These are phyloP conservation scores for Alectoris magna DNA, from an alignment of 2,797 vertebrate species.

Conservation along the genomic window DNA sequence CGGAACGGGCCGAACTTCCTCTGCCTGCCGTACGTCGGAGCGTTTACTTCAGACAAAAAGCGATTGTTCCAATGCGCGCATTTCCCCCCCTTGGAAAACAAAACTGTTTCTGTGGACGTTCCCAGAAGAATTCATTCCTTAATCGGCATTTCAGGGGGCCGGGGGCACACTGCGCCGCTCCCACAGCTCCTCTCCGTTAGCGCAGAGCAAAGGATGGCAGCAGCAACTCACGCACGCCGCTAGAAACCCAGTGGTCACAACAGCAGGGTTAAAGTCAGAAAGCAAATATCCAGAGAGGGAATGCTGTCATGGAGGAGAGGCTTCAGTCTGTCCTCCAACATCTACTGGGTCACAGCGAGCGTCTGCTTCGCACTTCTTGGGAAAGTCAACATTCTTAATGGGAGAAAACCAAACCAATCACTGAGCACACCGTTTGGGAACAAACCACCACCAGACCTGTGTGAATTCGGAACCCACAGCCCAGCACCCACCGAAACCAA, in stretches of 20 bases:
- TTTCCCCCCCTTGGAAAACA: neutral
- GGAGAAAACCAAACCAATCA: neutral
- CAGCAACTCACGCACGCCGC: too few species aligned
- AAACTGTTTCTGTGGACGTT: neutral
- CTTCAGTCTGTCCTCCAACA: neutral
- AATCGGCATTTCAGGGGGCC: neutral
- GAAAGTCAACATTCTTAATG: neutral
- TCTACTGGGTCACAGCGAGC: neutral
- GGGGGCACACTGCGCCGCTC: neutral
- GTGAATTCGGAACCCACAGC: neutral
- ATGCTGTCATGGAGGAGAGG: neutral
- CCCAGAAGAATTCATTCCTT: slow-evolving; percentile 17
- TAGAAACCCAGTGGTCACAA: neutral
- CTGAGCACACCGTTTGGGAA: neutral
- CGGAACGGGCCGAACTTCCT: neutral
- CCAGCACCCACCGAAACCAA: neutral
- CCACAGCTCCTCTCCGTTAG: neutral
- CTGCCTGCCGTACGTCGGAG: neutral
- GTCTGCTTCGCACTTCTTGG: neutral
- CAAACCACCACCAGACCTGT: neutral
- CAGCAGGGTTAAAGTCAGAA: neutral
- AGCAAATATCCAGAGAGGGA: neutral
- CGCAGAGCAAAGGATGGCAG: too few species aligned
- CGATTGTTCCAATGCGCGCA: neutral
- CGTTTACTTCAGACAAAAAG: neutral